Evolutionary conservation across 2,113 vertebrate genomes (phyloP), one percentile per base, ranked within the genome.

Genomic region (Urocynchramus pylzowi): DNA sequence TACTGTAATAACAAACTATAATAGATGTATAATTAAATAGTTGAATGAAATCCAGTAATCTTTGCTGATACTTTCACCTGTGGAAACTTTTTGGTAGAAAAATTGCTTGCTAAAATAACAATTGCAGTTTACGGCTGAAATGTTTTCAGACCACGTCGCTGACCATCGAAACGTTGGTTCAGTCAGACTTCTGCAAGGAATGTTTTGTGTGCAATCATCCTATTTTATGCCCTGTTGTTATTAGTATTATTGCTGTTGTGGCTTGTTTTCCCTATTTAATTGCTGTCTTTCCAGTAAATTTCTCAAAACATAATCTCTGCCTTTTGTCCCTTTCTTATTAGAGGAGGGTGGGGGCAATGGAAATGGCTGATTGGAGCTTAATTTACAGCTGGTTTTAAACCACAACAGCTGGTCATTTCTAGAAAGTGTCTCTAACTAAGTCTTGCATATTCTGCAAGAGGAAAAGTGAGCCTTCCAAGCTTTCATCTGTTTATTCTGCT

Each of bases 81-180:
- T 19, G 53, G 19, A 78, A 84, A 13, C 30, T 33, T 31, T 17
- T 31, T 50, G 23, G 6, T 68, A 60, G 49, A 88, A 79, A 44
- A 76, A 28, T 30, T 2, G 11, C 35, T n/a, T 49, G 10, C 39
- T 53, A n/a, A 89, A 87, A 49, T 21, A 41, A 16, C 47, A 86
- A 12, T 82, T 78, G 6, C 23, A 24, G 13, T 37, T 87, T 41
- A 31, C 4, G 45, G 13, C 6, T 76, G 20, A 70, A 69, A 19
- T 49, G 26, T 57, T 65, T 87, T 18, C 27, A 39, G n/a, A 33
- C 39, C 17, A 33, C 0, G 1, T 60, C 0, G 0, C 27, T 60
- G 45, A 17, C 18, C 18, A 3, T 37, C 1, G 1, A 27, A 23
- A 45, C 11, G 16, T 13, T 22, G 11, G 22, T 22, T 77, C 37